Conservation (phyloP, 2,797 vertebrate genomes). For the Staurois parvus region DNA sequence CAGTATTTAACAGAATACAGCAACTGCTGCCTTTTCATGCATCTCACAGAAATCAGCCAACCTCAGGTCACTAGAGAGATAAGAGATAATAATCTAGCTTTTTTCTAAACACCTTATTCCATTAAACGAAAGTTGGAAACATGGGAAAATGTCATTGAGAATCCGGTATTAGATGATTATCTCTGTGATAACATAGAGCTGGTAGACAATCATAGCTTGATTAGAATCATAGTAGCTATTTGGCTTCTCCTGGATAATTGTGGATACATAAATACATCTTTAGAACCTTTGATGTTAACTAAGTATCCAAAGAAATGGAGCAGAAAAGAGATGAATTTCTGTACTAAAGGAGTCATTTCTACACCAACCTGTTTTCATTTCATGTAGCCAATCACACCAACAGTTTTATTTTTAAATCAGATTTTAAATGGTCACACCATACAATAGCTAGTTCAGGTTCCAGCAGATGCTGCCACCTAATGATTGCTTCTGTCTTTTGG, state of each 20-base stretch:
- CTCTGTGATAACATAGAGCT: neutral
- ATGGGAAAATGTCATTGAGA: slow-evolving; percentile 22
- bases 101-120: neutral
- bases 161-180: neutral
- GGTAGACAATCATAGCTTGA: neutral
- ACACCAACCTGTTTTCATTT: neutral
- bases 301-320: neutral
- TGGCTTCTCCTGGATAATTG: neutral
- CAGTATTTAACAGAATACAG: neutral
- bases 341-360: neutral
- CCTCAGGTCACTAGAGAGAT: slow-evolving; percentile 3
- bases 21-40: neutral
- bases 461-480: too few relatives aligned
- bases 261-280: neutral
- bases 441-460: too few relatives aligned
- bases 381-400: too few relatives aligned
- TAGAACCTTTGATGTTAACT: neutral
- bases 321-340: neutral
- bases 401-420: too few relatives aligned
- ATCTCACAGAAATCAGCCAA: neutral
- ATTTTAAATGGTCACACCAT: too few relatives aligned
- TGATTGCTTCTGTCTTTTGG: too few relatives aligned
- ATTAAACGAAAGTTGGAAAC: neutral
- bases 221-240: neutral
- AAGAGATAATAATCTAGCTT: neutral